Evolutionary conservation across 2,888 invertebrate species (phyloP), one percentile per base, ranked within the genome.

Genomic region (Melipona bicolor): DNA sequence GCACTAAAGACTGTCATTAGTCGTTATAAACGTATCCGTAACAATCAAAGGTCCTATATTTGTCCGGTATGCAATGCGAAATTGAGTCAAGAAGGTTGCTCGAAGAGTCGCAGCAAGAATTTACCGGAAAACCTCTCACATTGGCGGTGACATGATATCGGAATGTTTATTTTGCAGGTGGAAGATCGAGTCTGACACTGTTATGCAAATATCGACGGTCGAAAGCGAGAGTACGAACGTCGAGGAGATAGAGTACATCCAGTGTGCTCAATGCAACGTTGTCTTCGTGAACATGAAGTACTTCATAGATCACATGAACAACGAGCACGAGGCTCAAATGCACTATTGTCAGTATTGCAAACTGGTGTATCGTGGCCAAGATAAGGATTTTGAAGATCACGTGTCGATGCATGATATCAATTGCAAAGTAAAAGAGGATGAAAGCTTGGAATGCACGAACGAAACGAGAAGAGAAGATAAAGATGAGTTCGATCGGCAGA

Each of bases 11-110:
- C 61, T 95, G 95, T 84, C 32, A 90, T 96, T 86, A 94, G 95
- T 79, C 94, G 95, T 5, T 96, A 96, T 91, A 92, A 93, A 86
- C 94, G 95, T 61, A 95, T 95, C 83, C 96, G 96, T 91, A 92
- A 81, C 90, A 88, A 21, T n/a, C 56, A 71, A 50, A 78, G 56
- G 15, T 65, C 52, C 36, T 94, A 91, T 90, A 81, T 90, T n/a
- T 96, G 96, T 89, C 88, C 91, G 0, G 84, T 92, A 21, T 87
- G 87, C 64, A 49, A 68, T 27, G 76, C 85, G 64, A 90, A 90
- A 59, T 96, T 96, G 89, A 94, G 94, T 32, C 95, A 96, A 89
- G 91, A 92, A 79, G 92, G 96, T 49, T 96, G 96, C 90, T 91
- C 96, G 49, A 95, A 95, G 79, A 95, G 93, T 81, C 96, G 96